Conservation (phyloP, 2,113 vertebrate genomes). For the Heliornis fulica region DNA sequence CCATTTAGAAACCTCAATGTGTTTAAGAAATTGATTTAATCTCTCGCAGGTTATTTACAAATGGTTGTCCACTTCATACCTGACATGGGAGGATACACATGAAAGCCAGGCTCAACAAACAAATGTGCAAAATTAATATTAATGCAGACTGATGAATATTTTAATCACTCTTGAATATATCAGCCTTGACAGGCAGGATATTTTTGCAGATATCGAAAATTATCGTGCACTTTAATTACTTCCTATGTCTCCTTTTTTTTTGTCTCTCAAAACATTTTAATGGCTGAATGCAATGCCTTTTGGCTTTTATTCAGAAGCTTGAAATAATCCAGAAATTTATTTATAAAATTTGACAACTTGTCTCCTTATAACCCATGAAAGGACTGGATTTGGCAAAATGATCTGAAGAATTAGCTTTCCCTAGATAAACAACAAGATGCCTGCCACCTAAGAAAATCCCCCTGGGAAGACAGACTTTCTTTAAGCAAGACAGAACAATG, state of each 20-base stretch:
- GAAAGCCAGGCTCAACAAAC: background rate
- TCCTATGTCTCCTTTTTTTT: background rate
- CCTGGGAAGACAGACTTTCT: background rate
- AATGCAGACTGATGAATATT: background rate
- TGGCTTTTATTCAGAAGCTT: conserved; percentile 11
- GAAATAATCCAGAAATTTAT: conserved; percentile 37
- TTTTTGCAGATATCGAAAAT: background rate
- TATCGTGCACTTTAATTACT: conserved; percentile 1
- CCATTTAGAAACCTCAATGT: background rate
- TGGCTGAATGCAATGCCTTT: background rate
- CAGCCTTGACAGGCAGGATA: background rate
- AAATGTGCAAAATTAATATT: background rate
- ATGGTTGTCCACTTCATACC: background rate
- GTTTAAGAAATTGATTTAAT: background rate
- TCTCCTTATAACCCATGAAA: background rate
- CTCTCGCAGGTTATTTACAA: background rate
- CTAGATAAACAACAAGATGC: background rate
- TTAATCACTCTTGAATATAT: background rate
- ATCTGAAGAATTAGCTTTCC: background rate
- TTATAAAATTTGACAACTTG: conserved; percentile 13
- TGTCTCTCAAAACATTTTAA: conserved; percentile 5
- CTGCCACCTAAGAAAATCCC: background rate
- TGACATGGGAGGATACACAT: background rate
- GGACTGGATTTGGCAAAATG: background rate
- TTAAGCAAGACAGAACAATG: background rate